Percentiles rank a stretch among this genome's conserved stretches.
phyloP scores from a whole-genome alignment of 2,797 vertebrate species.

The Cuniculus paca region DNA sequence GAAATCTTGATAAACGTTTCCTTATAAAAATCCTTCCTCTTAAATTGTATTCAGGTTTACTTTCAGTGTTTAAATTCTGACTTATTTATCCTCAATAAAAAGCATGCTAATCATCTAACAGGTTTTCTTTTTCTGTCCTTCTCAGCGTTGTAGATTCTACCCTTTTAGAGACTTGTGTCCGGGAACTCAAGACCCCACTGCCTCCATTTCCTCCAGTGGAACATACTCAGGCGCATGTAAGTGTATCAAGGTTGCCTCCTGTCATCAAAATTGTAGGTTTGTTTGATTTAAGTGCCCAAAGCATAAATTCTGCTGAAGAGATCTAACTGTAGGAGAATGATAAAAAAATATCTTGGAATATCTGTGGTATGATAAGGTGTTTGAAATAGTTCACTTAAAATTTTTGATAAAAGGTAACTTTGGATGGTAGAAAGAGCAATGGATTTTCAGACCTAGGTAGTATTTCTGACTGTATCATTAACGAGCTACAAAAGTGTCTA shows the following conservation, averaged over 20 bases:
- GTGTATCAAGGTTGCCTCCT: not conserved
- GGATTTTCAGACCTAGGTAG: not conserved
- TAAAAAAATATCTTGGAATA: not conserved
- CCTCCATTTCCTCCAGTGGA: conserved; percentile 88
- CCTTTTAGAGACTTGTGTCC: conserved; percentile 90
- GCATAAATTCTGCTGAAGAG: not conserved
- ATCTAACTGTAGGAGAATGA: not conserved
- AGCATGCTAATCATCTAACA: not conserved
- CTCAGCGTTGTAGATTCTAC: conserved; percentile 90
- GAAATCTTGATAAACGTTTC: not conserved
- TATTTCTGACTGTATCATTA: not conserved
- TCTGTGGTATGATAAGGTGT: not conserved
- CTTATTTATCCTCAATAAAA: not conserved
- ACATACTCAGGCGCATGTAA: conserved; percentile 93
- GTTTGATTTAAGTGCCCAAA: not conserved
- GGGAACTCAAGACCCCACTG: conserved; percentile 90
- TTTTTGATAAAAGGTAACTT: not conserved
- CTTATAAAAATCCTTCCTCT: not conserved
- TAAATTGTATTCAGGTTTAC: not conserved
- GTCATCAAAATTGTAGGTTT: rapidly evolving
- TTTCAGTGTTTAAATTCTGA: conserved; percentile 5
- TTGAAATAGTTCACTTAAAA: not conserved
- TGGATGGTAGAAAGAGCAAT: not conserved
- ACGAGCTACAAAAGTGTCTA: not conserved
- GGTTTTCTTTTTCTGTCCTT: conserved; percentile 55